phyloP scores from a whole-genome alignment of 2,797 vertebrate genomes.

The Anguilla megastoma region DNA sequence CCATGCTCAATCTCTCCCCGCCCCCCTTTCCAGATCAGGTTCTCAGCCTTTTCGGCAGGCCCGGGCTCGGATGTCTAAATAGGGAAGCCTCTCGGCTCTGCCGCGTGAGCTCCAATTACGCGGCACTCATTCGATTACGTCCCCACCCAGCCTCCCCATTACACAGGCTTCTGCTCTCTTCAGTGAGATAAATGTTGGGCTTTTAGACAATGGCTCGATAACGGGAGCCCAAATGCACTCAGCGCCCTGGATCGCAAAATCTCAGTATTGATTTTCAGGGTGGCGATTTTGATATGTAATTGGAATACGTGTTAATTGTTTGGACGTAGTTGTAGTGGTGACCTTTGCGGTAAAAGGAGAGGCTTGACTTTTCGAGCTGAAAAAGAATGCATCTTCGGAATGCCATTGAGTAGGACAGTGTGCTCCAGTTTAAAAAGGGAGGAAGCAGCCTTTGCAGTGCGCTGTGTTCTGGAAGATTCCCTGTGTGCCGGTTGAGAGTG shows the following conservation, averaged over 20 bases:
- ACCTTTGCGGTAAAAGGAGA: not conserved
- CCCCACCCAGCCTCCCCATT: slow-evolving; percentile 44
- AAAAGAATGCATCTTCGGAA: not conserved
- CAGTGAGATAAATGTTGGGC: slow-evolving; percentile 16
- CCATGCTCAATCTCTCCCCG: not conserved
- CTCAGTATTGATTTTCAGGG: slow-evolving; percentile 11
- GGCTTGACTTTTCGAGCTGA: not conserved
- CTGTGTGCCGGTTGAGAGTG: slow-evolving; percentile 10
- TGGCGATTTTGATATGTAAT: not conserved
- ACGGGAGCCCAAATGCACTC: slow-evolving; percentile 44
- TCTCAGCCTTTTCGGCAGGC: not conserved
- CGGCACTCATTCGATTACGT: slow-evolving; percentile 38
- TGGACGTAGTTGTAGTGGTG: not conserved
- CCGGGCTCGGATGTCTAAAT: not conserved
- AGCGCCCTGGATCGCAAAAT: slow-evolving; percentile 44
- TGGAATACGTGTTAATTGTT: not conserved
- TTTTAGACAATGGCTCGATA: slow-evolving; percentile 50
- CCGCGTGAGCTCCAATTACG: slow-evolving; percentile 23
- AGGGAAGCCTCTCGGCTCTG: not conserved
- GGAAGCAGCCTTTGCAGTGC: not conserved
- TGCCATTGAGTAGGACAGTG: not conserved
- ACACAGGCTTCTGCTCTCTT: slow-evolving; percentile 51
- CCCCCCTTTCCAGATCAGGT: not conserved
- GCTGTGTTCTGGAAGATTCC: not conserved
- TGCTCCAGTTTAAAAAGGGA: not conserved